Evolutionary conservation across 2,888 invertebrate species (phyloP).

Genomic region (Brenthis daphne): DNA sequence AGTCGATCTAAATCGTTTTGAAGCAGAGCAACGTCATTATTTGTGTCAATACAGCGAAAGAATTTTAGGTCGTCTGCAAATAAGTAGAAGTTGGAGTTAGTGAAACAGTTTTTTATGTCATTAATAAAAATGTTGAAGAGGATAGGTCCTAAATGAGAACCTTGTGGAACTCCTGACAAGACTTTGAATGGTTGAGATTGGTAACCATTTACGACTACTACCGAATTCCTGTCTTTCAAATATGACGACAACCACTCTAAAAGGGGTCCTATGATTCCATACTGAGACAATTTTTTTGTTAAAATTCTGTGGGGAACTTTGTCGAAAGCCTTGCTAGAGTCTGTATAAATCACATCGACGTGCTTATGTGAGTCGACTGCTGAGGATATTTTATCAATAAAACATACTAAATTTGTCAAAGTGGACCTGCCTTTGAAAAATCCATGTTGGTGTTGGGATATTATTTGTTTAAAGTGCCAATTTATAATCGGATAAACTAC

Average conservation of each 20-base stretch:
- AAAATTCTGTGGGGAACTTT: constrained; percentile 32
- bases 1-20: too few relatives aligned
- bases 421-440: constrained; percentile 30
- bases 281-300: constrained; percentile 23
- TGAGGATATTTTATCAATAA: constrained; percentile 7
- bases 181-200: constrained; percentile 9
- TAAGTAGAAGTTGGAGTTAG: constrained; percentile 15
- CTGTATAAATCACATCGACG: constrained; percentile 36
- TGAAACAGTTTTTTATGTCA: constrained; percentile 19
- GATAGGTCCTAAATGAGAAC: constrained; percentile 36
- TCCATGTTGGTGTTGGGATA: constrained; percentile 31
- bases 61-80: constrained; percentile 32
- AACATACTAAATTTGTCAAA: constrained; percentile 29
- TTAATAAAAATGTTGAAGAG: constrained; percentile 34
- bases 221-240: constrained; percentile 18
- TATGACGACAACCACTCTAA: constrained; percentile 30
- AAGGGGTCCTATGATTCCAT: constrained; percentile 31
- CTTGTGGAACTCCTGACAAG: constrained; percentile 33
- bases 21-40: constrained; percentile 13
- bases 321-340: constrained; percentile 36
- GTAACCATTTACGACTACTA: constrained; percentile 29
- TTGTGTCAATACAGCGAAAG: constrained; percentile 12
- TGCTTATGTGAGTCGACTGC: constrained; percentile 23
- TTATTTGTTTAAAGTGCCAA: constrained; percentile 20
- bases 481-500: constrained; percentile 22